Conservation (phyloP, 2,888 invertebrate genomes). For the Calameuta pallipes region DNA sequence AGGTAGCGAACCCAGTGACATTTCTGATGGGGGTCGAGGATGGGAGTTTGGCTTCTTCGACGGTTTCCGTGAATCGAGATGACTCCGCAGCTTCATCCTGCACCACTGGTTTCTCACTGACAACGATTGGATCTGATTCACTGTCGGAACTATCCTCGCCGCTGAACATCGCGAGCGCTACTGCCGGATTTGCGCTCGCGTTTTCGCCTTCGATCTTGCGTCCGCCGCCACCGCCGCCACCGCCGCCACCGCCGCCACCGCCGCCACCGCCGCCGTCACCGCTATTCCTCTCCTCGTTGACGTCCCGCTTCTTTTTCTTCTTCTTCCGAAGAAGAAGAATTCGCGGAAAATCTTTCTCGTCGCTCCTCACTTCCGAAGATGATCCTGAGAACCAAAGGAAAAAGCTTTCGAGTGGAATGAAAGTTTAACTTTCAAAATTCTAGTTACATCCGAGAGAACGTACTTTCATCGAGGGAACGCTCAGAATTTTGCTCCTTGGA, state of each 20-base stretch:
- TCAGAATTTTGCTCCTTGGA: no score
- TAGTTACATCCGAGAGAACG: no score
- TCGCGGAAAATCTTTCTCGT: neutral
- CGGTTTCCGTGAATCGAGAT: no score
- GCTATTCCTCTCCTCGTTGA: slow-evolving; percentile 15
- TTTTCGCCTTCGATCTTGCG: slow-evolving; percentile 26
- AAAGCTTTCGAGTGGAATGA: no score
- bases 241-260: no score
- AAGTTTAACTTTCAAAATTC: no score
- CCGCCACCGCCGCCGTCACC: neutral
- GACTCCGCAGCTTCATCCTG: no score
- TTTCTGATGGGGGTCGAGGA: no score
- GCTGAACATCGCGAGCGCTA: slow-evolving; percentile 57
- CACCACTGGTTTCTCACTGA: neutral
- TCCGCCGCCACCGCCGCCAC: neutral
- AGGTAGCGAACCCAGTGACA: no score
- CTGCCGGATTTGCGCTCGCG: slow-evolving; percentile 38
- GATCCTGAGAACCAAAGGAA: no score
- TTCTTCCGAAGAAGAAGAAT: neutral
- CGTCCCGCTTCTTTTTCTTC: neutral
- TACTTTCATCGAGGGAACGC: no score
- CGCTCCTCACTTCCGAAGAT: neutral
- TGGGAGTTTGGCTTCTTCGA: no score
- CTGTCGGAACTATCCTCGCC: slow-evolving; percentile 55
- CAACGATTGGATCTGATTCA: slow-evolving; percentile 38